Conservation (phyloP, 2,888 invertebrate genomes). For the Coenonympha arcania region DNA sequence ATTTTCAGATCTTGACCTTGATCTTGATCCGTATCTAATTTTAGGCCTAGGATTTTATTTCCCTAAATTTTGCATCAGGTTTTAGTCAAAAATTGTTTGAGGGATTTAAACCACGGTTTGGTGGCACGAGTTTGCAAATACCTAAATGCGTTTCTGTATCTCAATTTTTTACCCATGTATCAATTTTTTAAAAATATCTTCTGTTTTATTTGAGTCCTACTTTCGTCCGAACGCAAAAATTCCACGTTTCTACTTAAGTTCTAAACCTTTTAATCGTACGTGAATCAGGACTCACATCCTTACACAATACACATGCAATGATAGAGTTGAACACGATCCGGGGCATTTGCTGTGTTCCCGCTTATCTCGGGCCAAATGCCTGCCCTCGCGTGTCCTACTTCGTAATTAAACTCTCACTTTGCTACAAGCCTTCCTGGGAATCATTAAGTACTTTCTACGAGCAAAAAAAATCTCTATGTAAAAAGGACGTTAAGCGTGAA, state of each 20-base stretch:
- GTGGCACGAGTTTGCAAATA: too few species aligned
- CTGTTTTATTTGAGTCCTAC: too few species aligned
- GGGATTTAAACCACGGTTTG: too few species aligned
- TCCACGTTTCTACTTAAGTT: background rate
- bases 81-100: too few species aligned
- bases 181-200: too few species aligned
- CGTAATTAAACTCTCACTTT: slow-evolving; percentile 21
- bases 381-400: slow-evolving; percentile 20
- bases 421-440: slow-evolving; percentile 12
- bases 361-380: slow-evolving; percentile 12
- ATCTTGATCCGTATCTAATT: too few species aligned
- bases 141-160: too few species aligned
- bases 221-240: background rate
- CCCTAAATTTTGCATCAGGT: too few species aligned
- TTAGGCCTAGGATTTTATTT: too few species aligned
- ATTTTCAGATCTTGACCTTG: too few species aligned
- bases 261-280: slow-evolving; percentile 2
- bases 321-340: slow-evolving; percentile 6
- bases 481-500: background rate
- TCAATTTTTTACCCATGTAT: too few species aligned
- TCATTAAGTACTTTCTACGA: slow-evolving; percentile 13
- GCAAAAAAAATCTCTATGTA: slow-evolving; percentile 1
- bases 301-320: slow-evolving; percentile 2
- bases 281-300: slow-evolving; percentile 4
- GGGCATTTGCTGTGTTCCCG: slow-evolving; percentile 12